phyloP scores from a whole-genome alignment of 2,797 vertebrate genomes.

The Notolabrus celidotus region DNA sequence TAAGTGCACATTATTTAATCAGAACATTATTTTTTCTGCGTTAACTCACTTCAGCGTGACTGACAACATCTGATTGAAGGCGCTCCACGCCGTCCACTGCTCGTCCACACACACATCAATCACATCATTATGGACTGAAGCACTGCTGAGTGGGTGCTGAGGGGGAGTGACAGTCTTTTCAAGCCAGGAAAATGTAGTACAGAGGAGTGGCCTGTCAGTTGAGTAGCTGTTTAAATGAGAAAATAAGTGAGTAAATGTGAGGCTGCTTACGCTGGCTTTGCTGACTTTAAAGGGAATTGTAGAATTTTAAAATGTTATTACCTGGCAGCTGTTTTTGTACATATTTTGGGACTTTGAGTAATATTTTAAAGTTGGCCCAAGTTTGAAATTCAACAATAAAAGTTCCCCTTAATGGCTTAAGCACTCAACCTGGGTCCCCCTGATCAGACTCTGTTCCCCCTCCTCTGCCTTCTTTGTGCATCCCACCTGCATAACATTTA shows the following conservation, averaged over 20 bases:
- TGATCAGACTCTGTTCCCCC: background rate
- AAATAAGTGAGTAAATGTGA: too few relatives aligned
- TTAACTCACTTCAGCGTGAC: slow-evolving; percentile 41
- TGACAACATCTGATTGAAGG: slow-evolving; percentile 56
- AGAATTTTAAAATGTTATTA: too few relatives aligned
- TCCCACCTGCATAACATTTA: background rate
- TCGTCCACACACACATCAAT: slow-evolving; percentile 65
- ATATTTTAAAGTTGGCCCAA: too few relatives aligned
- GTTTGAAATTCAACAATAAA: too few relatives aligned
- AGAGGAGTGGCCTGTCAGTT: slow-evolving; percentile 24
- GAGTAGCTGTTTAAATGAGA: slow-evolving; percentile 1
- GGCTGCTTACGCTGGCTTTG: too few relatives aligned
- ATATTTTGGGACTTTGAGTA: too few relatives aligned
- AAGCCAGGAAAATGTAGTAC: slow-evolving; percentile 25
- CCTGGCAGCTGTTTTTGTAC: too few relatives aligned
- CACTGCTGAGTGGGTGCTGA: slow-evolving; percentile 56
- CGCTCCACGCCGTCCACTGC: slow-evolving; percentile 37
- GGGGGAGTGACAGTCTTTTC: slow-evolving; percentile 55
- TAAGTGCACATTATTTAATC: slow-evolving; percentile 46
- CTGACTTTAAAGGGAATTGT: background rate
- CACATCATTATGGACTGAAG: slow-evolving; percentile 55
- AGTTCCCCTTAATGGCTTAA: too few relatives aligned
- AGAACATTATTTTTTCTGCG: slow-evolving; percentile 32
- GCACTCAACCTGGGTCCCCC: background rate
- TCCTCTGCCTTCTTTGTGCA: background rate